Conservation (phyloP, 30 jellyfish, hydroid and myxozoan genomes). For the Catostylus mosaicus region DNA sequence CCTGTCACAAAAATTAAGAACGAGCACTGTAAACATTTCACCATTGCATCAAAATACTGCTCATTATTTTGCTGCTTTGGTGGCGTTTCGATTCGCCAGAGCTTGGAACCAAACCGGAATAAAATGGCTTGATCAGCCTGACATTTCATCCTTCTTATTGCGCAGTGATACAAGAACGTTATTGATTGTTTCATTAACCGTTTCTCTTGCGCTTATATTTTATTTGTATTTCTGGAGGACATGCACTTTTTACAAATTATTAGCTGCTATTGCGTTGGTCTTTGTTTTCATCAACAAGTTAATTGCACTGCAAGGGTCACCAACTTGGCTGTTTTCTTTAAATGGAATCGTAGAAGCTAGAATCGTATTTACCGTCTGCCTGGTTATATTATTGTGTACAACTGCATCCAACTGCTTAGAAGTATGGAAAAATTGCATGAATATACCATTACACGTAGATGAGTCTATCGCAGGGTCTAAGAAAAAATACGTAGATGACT, state of each 20-base stretch:
- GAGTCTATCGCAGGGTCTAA: too few relatives aligned
- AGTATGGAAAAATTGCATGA: neutral
- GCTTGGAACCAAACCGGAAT: slow-evolving; percentile 96
- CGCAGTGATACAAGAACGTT: neutral
- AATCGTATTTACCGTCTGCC: slow-evolving; percentile 3
- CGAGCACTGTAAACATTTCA: neutral
- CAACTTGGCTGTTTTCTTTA: neutral
- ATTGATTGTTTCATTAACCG: neutral
- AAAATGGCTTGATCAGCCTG: slow-evolving; percentile 59
- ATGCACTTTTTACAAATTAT: neutral
- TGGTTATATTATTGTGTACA: neutral
- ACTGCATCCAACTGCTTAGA: neutral
- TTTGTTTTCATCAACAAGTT: slow-evolving; percentile 6
- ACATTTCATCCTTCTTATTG: slow-evolving; percentile 37
- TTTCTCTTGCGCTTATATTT: neutral
- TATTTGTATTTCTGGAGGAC: neutral
- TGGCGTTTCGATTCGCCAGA: slow-evolving; percentile 25
- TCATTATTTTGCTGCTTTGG: neutral
- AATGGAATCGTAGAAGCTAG: neutral
- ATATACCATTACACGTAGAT: too few relatives aligned
- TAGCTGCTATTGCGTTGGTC: neutral
- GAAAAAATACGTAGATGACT: too few relatives aligned
- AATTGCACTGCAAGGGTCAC: neutral
- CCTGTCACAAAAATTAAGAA: neutral
- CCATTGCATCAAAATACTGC: neutral